These are phyloP conservation scores for Ammospiza nelsoni DNA, from an alignment of 2,113 vertebrate species.

Conservation along the genomic window DNA sequence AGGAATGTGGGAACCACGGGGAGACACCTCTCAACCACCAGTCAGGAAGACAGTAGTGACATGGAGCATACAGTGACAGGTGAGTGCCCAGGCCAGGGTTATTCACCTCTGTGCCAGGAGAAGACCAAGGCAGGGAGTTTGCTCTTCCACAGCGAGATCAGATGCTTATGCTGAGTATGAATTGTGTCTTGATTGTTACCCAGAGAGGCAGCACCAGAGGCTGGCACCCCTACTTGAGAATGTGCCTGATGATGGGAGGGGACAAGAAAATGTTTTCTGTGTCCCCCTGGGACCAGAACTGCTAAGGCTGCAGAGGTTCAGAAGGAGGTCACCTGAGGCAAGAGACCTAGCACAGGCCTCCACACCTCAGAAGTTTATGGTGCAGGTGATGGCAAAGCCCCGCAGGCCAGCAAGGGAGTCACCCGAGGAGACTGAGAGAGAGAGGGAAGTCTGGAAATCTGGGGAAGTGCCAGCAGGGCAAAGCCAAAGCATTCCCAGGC, in stretches of 20 bases:
- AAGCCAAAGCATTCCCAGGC: background rate
- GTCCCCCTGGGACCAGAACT: background rate
- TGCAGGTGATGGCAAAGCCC: background rate
- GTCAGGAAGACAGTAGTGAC: background rate
- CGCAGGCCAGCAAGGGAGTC: background rate
- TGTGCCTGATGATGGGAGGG: background rate
- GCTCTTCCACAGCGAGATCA: background rate
- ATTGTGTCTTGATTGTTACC: background rate
- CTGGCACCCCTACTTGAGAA: background rate
- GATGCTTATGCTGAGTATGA: fast-evolving
- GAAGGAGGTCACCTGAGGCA: fast-evolving
- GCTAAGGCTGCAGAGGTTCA: background rate
- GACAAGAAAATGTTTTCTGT: background rate
- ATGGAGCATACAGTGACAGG: background rate
- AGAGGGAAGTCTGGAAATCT: background rate
- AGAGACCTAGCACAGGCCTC: background rate
- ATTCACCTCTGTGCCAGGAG: too few species aligned
- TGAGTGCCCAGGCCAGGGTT: background rate
- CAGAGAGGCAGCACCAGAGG: background rate
- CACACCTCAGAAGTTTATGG: background rate
- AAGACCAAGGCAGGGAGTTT: background rate
- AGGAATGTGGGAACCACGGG: background rate
- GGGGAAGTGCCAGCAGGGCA: background rate
- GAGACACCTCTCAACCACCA: background rate
- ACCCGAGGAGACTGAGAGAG: background rate